These are phyloP conservation scores for Alloscopus bannaensis DNA, from an alignment of 2,888 invertebrate genomes.

Conservation along the genomic window DNA sequence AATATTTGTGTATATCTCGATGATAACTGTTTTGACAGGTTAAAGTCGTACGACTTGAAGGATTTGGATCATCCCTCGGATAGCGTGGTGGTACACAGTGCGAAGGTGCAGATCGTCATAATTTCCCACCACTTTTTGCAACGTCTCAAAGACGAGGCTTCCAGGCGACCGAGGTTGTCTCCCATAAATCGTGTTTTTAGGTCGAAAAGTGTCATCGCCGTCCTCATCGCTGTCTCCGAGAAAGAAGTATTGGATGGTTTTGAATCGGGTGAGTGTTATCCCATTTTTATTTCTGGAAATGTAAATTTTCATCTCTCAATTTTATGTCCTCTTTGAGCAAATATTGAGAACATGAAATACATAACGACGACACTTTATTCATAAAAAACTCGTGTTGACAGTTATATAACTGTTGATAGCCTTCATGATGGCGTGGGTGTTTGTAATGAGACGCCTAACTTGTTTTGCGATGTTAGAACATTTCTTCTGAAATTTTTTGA, in stretches of 20 bases:
- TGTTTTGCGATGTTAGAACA: slow-evolving; percentile 39
- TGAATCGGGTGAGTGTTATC: slow-evolving; percentile 61
- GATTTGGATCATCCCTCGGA: slow-evolving; percentile 69
- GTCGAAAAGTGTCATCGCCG: slow-evolving; percentile 71
- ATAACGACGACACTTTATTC: background rate
- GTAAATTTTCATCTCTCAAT: background rate
- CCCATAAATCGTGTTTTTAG: slow-evolving; percentile 71
- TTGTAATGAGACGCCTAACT: slow-evolving; percentile 41
- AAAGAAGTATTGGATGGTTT: slow-evolving; percentile 65
- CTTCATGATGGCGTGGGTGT: slow-evolving; percentile 40
- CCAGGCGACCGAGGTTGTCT: slow-evolving; percentile 66
- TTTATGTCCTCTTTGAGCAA: no score
- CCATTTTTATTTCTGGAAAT: background rate
- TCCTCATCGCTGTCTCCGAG: slow-evolving; percentile 65
- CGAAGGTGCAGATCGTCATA: slow-evolving; percentile 72
- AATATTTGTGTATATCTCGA: no score
- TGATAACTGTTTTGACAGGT: slow-evolving; percentile 58
- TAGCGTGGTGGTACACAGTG: slow-evolving; percentile 69
- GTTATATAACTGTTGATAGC: slow-evolving; percentile 33
- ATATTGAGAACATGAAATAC: background rate
- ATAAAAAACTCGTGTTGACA: slow-evolving; percentile 6
- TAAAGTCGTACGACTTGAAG: slow-evolving; percentile 70
- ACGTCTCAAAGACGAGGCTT: slow-evolving; percentile 69
- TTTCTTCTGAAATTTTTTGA: slow-evolving; percentile 13
- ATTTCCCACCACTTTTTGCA: slow-evolving; percentile 72